A percentile compares a stretch with the other conserved stretches of the same genome.
Conservation (phyloP, 2,888 invertebrate species). For the Ophraella communa region DNA sequence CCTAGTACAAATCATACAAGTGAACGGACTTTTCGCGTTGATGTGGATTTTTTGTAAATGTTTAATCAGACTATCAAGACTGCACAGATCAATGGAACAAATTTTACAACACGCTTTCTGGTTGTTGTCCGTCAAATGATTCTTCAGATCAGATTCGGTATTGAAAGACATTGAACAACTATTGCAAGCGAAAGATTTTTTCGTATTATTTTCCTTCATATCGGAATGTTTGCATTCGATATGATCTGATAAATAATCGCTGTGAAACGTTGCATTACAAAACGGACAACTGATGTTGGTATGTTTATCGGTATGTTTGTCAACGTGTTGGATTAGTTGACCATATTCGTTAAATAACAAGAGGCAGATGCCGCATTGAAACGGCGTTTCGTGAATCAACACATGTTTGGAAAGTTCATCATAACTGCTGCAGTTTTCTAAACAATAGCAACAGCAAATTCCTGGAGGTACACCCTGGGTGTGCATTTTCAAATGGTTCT, state of each 20-base stretch:
- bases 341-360: not conserved
- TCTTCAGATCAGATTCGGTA: not conserved
- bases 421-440: not conserved
- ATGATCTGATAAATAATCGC: not conserved
- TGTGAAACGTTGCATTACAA: not conserved
- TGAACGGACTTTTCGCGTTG: not conserved
- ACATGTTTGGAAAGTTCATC: not conserved
- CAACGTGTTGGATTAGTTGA: not conserved
- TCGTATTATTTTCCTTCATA: not conserved
- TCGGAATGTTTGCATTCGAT: conserved; percentile 1
- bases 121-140: not conserved
- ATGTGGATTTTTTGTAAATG: not conserved
- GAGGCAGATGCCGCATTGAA: not conserved
- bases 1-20: not conserved
- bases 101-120: not conserved
- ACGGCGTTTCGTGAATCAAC: not conserved
- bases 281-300: not conserved
- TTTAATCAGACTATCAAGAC: not conserved
- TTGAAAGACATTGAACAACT: not conserved
- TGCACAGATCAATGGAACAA: not conserved
- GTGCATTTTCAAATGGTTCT: not conserved
- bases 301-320: not conserved
- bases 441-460: not conserved
- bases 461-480: not conserved
- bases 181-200: not conserved